Evolutionary conservation across 1,140 invertebrate genomes (phyloP), one percentile per base, ranked within the genome.

Genomic region (Mercenaria mercenaria): DNA sequence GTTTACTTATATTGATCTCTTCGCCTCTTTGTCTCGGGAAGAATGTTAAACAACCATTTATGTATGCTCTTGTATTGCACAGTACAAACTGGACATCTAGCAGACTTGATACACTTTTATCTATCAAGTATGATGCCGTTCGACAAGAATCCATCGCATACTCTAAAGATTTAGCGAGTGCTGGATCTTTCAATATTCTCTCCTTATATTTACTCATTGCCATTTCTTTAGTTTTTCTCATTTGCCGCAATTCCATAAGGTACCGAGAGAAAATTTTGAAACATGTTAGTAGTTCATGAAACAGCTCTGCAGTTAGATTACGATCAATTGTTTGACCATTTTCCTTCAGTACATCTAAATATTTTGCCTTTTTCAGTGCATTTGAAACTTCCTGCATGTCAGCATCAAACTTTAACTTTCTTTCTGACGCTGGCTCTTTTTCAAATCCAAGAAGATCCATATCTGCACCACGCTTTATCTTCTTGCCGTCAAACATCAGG

Each of bases 91-190:
- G 26, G 15, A 83, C 56, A 20, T 61, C 8, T 11, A 52, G 3
- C 13, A 37, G 10, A 23, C 10, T n/a, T 37, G 67, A 34, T 23
- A 83, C 18, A 43, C 34, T 85, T n/a, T 77, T 67, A 52, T 91
- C 77, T 13, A 91, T 91, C 43, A 89, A 69, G 64, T 89, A 47
- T 26, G 85, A 61, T 59, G 83, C 86, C 8, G 90, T 87, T 23
- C 80, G 43, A 47, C 43, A 67, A 18, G 87, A 39, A 56, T 87
- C 85, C 6, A 91, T 81, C 20, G 74, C 86, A 37, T 81, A 76
- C 29, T 86, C 72, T 59, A 47, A 56, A 61, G 72, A 81, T 32
- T 86, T 50, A 64, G 59, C 26, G 26, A 26, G 3, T 64, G 59
- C 1, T 3, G 26, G 2, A 10, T 64, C 59, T 64, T 64, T 64